Evolutionary conservation across 1,140 invertebrate genomes (phyloP).

Genomic region (Drosophila tropicalis): DNA sequence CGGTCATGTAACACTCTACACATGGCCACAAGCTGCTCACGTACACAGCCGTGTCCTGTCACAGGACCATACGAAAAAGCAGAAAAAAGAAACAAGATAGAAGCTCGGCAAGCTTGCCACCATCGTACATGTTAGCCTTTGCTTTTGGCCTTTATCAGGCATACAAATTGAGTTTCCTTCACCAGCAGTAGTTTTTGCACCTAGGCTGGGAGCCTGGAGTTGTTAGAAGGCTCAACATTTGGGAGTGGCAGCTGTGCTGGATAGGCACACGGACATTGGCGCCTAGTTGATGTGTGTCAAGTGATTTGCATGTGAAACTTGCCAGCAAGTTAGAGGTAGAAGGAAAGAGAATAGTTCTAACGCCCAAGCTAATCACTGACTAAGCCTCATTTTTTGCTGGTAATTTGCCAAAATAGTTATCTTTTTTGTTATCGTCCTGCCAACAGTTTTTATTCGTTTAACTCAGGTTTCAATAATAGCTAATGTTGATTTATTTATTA

Average conservation of each 20-base stretch:
- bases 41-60: conserved; percentile 70
- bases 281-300: conserved; percentile 34
- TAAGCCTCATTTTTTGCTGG: not conserved
- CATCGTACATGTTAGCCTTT: conserved; percentile 25
- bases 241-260: not conserved
- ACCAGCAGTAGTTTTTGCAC: not conserved
- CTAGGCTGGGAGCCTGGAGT: not conserved
- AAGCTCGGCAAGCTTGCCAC: conserved; percentile 47
- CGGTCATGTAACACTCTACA: conserved; percentile 54
- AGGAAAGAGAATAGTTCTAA: not conserved
- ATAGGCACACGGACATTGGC: not conserved
- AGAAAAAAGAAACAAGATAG: conserved; percentile 26
- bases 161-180: conserved; percentile 70
- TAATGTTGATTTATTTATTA: not conserved
- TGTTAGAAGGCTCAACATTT: conserved; percentile 1
- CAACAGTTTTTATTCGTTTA: not conserved
- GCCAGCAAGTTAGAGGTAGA: not conserved
- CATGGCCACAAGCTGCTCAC: conserved; percentile 52
- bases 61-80: conserved; percentile 40
- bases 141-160: conserved; percentile 29
- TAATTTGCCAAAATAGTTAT: not conserved
- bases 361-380: not conserved
- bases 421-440: no score
- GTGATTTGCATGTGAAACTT: conserved; percentile 61
- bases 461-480: not conserved